These are phyloP conservation scores for Melanargia galathea DNA, from an alignment of 2,888 invertebrate species.

Conservation along the genomic window DNA sequence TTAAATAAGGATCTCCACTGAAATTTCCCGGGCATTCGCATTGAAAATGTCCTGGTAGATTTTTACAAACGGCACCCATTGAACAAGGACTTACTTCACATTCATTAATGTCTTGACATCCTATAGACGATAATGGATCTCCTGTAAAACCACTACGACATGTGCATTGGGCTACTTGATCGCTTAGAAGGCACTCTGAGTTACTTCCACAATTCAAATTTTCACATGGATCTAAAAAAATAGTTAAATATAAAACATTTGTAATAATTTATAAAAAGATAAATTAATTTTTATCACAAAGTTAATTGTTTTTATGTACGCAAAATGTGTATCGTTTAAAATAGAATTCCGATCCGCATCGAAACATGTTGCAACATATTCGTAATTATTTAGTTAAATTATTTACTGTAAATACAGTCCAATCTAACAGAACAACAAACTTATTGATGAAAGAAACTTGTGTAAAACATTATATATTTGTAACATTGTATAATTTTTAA, in stretches of 20 bases:
- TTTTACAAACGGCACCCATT: constrained; percentile 92
- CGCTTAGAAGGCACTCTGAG: constrained; percentile 93
- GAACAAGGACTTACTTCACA: constrained; percentile 92
- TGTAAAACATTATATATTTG: not conserved
- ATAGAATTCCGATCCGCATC: no score
- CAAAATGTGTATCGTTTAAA: no score
- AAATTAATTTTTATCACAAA: constrained; percentile 1
- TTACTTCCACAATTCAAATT: constrained; percentile 91
- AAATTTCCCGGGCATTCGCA: constrained; percentile 94
- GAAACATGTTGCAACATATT: no score
- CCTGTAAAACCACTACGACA: constrained; percentile 92
- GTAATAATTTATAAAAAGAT: constrained; percentile 13
- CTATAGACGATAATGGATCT: constrained; percentile 82
- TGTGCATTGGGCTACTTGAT: constrained; percentile 91
- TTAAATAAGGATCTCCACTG: constrained; percentile 89
- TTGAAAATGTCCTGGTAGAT: constrained; percentile 91
- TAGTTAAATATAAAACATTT: not conserved
- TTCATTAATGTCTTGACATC: constrained; percentile 95
- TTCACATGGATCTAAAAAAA: constrained; percentile 91
- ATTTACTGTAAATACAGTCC: no score
- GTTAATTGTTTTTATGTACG: not conserved
- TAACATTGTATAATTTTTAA: not conserved
- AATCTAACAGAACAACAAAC: no score
- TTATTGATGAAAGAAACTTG: not conserved
- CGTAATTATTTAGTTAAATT: no score